Base-by-base conservation (phyloP, 2,113 vertebrate genomes). In the Gobio gobio region DNA sequence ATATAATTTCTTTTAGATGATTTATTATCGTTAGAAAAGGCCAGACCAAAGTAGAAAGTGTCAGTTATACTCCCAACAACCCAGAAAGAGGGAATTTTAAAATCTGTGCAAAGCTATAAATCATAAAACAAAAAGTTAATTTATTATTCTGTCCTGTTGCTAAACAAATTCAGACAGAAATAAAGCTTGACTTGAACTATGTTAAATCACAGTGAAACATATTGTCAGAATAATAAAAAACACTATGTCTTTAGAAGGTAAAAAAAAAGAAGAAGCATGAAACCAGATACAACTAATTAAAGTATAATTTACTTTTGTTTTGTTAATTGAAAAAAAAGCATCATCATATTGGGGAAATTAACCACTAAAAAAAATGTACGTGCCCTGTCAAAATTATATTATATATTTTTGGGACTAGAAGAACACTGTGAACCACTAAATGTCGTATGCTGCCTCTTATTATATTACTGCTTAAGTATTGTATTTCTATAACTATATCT, bases 171-270 rank as follows among this genome's bases (percentile, higher is more conserved):
- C 72, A 51, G 61, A 63, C 45, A 29, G 59, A 73, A 85, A 61
- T 29, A 43, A 82, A 58, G 58, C 61, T 63, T 59, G 22, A 78
- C 18, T 26, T 13, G 24, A 74, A 74, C 10, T 45, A 45, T n/a
- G 29, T 59, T 18, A 85, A 85, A 85, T 85, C 29, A 54, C 45
- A 75, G 26, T 47, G 45, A 78, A 76, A 59, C 76, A 82, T 29
- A 33, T 78, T 82, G 16, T 82, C 18, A 43, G 22, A 40, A 66
- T 59, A 43, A 78, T 61, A 20, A 26, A 88, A 83, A 36, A 51
- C 26, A 83, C 70, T 74, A 81, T 20, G 68, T 49, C 10, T 74
- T 49, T 49, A 5, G n/a, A 51, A 29, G 68, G 36, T 72, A 5
- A 2, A 4, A 70, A 20, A 36, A 18, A 16, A 16, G 10, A 68